Conservation (phyloP, 2,797 vertebrate species). For the Brotula barbata region DNA sequence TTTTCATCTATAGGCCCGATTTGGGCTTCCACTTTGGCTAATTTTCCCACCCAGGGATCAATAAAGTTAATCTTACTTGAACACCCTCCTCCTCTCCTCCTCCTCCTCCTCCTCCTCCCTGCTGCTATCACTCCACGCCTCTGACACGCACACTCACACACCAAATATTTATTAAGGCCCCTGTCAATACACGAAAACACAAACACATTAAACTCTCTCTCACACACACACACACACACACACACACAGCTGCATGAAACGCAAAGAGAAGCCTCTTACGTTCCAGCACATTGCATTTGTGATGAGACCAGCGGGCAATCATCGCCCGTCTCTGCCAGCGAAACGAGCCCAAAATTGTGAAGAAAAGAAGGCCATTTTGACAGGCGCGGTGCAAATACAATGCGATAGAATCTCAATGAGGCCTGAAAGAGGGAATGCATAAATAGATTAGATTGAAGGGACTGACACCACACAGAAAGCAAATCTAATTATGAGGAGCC, state of each 20-base stretch:
- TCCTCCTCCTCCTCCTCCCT: conserved; percentile 13
- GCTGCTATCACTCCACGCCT: conserved; percentile 7
- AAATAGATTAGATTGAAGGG: conserved; percentile 81
- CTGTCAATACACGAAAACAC: conserved; percentile 34
- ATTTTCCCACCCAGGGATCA: conserved; percentile 46
- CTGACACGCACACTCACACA: conserved; percentile 12
- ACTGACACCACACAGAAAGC: conserved; percentile 76
- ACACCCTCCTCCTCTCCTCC: neutral
- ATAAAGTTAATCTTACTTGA: conserved; percentile 38
- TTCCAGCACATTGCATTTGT: conserved; percentile 73
- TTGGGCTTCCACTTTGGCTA: conserved; percentile 46
- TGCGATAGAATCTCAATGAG: conserved; percentile 82
- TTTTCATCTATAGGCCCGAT: conserved; percentile 36
- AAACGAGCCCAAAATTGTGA: conserved; percentile 79
- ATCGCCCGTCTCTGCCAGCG: conserved; percentile 68
- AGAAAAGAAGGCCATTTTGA: conserved; percentile 75
- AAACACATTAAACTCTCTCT: conserved; percentile 37
- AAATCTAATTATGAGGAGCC: conserved; percentile 80
- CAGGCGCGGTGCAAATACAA: conserved; percentile 78
- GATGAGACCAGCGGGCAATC: conserved; percentile 74
- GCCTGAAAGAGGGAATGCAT: conserved; percentile 79
- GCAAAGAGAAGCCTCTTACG: conserved; percentile 67
- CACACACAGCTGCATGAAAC: conserved; percentile 33
- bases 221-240: conserved; percentile 13
- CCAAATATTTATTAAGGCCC: conserved; percentile 40